These are phyloP conservation scores for Lithophane ornitopus DNA, from an alignment of 2,888 invertebrate species.

Conservation along the genomic window DNA sequence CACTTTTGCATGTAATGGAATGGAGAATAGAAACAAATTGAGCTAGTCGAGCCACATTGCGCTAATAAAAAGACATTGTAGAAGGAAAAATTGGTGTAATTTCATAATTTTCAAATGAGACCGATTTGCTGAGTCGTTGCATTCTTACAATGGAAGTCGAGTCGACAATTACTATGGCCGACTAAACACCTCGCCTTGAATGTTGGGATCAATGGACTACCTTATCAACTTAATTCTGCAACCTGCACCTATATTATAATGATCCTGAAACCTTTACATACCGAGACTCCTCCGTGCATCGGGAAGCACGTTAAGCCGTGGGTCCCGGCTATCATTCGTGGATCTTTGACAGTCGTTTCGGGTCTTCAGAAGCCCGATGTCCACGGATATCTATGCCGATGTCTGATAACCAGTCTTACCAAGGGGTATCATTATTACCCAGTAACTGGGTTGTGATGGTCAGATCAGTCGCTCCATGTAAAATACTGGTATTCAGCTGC, in stretches of 20 bases:
- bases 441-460: neutral
- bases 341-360: neutral
- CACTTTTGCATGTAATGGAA: conserved; percentile 59
- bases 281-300: neutral
- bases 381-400: too few relatives aligned
- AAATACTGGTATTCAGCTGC: neutral
- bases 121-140: conserved; percentile 67
- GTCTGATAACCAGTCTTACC: neutral
- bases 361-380: neutral
- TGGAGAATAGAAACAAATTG: conserved; percentile 88
- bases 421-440: neutral
- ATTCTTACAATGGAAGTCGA: conserved; percentile 64
- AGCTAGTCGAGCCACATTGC: conserved; percentile 81
- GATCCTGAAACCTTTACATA: too few relatives aligned
- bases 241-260: too few relatives aligned
- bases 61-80: conserved; percentile 89
- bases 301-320: neutral
- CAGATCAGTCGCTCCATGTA: neutral
- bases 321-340: neutral
- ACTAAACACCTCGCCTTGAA: conserved; percentile 39
- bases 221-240: conserved; percentile 5
- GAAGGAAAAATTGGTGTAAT: conserved; percentile 86
- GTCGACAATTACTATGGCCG: conserved; percentile 57
- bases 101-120: conserved; percentile 85
- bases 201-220: conserved; percentile 18